Conservation (phyloP, 2,113 vertebrate genomes). For the Chrysochloris asiatica region DNA sequence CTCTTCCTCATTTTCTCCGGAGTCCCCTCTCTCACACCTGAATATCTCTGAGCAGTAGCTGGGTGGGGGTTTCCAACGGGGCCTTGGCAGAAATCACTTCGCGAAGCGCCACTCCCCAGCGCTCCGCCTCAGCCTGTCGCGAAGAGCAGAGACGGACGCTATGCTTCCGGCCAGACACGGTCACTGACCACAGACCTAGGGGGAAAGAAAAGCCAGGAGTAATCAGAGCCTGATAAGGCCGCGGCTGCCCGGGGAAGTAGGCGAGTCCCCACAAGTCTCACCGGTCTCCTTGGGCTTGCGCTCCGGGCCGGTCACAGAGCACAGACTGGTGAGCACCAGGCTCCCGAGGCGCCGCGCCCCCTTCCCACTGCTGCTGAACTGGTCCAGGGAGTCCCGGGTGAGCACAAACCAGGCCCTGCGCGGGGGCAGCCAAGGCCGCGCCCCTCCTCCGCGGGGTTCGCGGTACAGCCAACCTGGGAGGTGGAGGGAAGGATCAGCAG, state of each 20-base stretch:
- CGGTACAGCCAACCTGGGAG: conserved; percentile 94
- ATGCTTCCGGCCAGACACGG: conserved; percentile 95
- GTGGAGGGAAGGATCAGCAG: neutral
- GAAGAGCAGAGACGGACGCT: conserved; percentile 93
- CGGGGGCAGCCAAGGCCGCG: conserved; percentile 91
- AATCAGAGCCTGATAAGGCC: neutral
- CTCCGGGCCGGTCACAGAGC: conserved; percentile 96
- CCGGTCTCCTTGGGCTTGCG: conserved; percentile 95
- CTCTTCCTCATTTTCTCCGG: neutral
- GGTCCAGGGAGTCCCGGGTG: conserved; percentile 94
- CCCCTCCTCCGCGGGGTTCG: conserved; percentile 88
- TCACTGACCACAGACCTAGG: conserved; percentile 95
- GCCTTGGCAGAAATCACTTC: conserved; percentile 95
- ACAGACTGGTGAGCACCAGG: conserved; percentile 96
- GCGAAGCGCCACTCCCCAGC: conserved; percentile 94
- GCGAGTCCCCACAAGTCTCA: conserved; percentile 75
- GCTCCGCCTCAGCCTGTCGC: conserved; percentile 94
- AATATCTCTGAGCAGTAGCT: conserved; percentile 94
- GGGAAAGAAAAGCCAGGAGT: neutral
- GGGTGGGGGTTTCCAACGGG: conserved; percentile 94
- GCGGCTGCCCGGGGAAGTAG: neutral
- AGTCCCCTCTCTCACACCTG: conserved; percentile 85
- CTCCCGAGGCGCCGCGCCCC: conserved; percentile 91
- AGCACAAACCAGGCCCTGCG: conserved; percentile 97
- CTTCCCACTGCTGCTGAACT: conserved; percentile 92